A percentile compares a stretch with the other conserved stretches of the same genome.
Conservation (phyloP, 2,888 invertebrate genomes). For the Scaptomyza flava region DNA sequence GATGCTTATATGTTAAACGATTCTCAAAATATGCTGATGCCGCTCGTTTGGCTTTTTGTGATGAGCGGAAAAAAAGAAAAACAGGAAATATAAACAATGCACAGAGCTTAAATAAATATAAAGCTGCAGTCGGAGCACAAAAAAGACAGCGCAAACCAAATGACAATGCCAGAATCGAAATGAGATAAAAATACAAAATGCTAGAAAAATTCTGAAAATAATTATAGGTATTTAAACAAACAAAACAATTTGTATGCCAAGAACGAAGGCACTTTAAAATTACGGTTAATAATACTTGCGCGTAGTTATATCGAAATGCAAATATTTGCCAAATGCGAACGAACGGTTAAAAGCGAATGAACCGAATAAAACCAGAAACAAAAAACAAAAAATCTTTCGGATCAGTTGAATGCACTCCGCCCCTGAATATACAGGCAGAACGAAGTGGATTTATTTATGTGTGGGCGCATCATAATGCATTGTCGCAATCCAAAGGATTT, state of each 20-base stretch:
- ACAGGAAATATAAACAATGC: slow-evolving; percentile 73
- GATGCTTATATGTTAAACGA: slow-evolving; percentile 52
- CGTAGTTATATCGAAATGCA: slow-evolving; percentile 63
- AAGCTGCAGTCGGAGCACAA: slow-evolving; percentile 27
- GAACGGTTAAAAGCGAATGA: slow-evolving; percentile 54
- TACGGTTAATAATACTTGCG: slow-evolving; percentile 60
- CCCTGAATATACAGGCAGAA: slow-evolving; percentile 40
- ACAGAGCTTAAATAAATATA: slow-evolving; percentile 37
- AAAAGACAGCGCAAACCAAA: slow-evolving; percentile 12
- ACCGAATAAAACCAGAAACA: slow-evolving; percentile 25
- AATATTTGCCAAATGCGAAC: slow-evolving; percentile 64
- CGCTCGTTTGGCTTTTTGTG: slow-evolving; percentile 12
- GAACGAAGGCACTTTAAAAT: slow-evolving; percentile 36
- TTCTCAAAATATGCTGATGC: slow-evolving; percentile 54
- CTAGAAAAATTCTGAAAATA: slow-evolving; percentile 5
- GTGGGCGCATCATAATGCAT: slow-evolving; percentile 22
- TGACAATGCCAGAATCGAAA: slow-evolving; percentile 19
- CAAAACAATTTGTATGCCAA: slow-evolving; percentile 56
- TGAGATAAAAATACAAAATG: slow-evolving; percentile 7
- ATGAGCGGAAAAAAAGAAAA: slow-evolving; percentile 24
- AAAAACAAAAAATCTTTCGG: slow-evolving; percentile 29
- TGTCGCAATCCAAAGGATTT: slow-evolving; percentile 33
- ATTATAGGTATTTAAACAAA: slow-evolving; percentile 31
- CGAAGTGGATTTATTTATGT: slow-evolving; percentile 63
- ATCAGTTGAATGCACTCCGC: slow-evolving; percentile 72